phyloP scores from a whole-genome alignment of 1,140 invertebrate genomes.

The Vanessa atalanta region DNA sequence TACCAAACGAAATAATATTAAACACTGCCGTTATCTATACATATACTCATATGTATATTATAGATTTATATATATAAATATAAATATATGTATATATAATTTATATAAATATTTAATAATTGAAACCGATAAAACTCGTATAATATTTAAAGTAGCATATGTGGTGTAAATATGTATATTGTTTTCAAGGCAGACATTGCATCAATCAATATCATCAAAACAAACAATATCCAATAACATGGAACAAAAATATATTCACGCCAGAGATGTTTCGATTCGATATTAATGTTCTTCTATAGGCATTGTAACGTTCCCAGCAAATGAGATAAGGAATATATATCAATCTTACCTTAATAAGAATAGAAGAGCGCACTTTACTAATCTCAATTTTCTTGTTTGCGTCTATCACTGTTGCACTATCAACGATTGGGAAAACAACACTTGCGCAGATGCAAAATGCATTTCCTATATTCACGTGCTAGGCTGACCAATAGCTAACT shows the following conservation, averaged over 20 bases:
- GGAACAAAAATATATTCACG: not conserved
- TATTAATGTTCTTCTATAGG: not conserved
- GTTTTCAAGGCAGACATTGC: too few species aligned
- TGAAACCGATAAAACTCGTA: too few species aligned
- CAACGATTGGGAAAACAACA: constrained; percentile 29
- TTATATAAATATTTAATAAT: too few species aligned
- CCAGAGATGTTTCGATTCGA: not conserved
- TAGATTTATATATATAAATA: too few species aligned
- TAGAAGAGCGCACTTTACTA: not conserved
- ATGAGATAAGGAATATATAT: not conserved
- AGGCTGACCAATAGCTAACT: constrained; percentile 35
- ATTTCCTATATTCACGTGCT: constrained; percentile 45
- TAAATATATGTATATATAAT: too few species aligned
- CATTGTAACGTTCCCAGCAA: not conserved
- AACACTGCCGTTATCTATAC: too few species aligned
- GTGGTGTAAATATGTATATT: too few species aligned
- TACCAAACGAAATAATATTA: too few species aligned
- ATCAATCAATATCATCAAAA: too few species aligned
- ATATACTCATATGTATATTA: too few species aligned
- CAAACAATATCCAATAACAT: too few species aligned
- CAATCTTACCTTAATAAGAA: not conserved
- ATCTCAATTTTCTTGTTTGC: constrained; percentile 1
- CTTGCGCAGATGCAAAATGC: constrained; percentile 53
- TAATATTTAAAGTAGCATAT: too few species aligned
- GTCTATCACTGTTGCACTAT: constrained; percentile 10